Evolutionary conservation across 2,888 invertebrate species (phyloP).

Genomic region (Ochropleura plecta): DNA sequence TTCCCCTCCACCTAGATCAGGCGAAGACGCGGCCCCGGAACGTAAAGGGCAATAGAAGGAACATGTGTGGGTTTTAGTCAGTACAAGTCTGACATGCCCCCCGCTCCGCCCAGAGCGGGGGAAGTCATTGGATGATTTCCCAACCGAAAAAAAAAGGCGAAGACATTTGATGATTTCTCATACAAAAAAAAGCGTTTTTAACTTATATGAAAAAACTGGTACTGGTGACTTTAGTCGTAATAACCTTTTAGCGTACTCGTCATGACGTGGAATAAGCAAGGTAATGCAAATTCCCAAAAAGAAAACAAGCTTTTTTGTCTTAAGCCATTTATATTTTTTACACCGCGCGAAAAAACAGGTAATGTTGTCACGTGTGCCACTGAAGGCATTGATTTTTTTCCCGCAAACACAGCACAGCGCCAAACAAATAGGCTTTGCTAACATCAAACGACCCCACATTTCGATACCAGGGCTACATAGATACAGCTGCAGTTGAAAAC

Average conservation of each 20-base stretch:
- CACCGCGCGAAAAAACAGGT: neutral
- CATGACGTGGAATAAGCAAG: neutral
- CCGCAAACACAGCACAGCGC: neutral
- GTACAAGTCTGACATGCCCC: no score
- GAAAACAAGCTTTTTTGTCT: neutral
- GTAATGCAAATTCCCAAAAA: neutral
- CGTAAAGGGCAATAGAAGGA: no score
- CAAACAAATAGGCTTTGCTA: neutral
- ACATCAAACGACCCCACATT: neutral
- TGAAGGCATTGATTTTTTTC: neutral
- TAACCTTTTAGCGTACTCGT: neutral
- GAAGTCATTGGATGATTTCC: no score
- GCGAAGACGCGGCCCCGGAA: no score
- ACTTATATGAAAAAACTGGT: no score
- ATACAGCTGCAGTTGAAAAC: constrained; percentile 6
- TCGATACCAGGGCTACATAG: neutral
- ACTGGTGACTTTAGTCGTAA: neutral
- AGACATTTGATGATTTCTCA: no score
- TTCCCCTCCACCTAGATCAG: no score
- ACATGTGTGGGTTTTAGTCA: no score
- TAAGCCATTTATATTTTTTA: neutral
- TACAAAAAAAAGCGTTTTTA: no score
- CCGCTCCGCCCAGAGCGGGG: no score
- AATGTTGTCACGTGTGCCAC: neutral
- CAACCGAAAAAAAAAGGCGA: no score